Percentiles rank a stretch among this genome's conserved stretches.
Evolutionary conservation across 2,113 vertebrate species (phyloP).

Genomic region (Zapus hudsonius): DNA sequence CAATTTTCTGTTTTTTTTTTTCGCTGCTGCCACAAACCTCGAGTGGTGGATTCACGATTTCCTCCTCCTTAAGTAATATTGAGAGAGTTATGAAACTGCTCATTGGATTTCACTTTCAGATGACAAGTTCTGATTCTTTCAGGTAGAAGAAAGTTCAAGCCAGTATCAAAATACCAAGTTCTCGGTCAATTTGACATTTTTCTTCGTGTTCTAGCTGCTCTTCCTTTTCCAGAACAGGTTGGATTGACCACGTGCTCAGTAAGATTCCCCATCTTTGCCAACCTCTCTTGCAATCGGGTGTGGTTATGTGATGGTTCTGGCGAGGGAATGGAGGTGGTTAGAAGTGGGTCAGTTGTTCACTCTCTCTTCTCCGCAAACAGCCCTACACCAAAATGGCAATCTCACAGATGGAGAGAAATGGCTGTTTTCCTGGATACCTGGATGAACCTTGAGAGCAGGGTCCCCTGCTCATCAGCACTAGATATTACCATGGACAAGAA

Average conservation of each 20-base stretch:
- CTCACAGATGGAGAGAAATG: no score
- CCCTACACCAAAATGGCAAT: background rate
- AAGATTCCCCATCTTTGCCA: background rate
- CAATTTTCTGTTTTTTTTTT: background rate
- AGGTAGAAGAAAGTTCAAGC: background rate
- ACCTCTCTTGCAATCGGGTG: accelerated
- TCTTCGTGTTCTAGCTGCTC: background rate
- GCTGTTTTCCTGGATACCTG: background rate
- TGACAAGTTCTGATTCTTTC: background rate
- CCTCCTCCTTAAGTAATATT: background rate
- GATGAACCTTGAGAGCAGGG: background rate
- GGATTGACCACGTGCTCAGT: background rate
- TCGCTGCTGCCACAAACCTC: background rate
- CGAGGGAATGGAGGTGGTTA: background rate
- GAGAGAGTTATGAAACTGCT: background rate
- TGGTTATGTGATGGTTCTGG: background rate
- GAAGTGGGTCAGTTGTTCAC: background rate
- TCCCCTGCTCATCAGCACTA: background rate
- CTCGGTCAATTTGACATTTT: background rate
- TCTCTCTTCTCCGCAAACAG: background rate
- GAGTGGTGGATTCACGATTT: background rate
- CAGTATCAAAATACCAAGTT: constrained; percentile 13
- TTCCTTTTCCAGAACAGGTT: background rate
- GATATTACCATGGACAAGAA: background rate
- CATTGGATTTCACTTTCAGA: background rate